Base-by-base conservation (phyloP, 2,888 invertebrate genomes). In the Eupsilia transversa region DNA sequence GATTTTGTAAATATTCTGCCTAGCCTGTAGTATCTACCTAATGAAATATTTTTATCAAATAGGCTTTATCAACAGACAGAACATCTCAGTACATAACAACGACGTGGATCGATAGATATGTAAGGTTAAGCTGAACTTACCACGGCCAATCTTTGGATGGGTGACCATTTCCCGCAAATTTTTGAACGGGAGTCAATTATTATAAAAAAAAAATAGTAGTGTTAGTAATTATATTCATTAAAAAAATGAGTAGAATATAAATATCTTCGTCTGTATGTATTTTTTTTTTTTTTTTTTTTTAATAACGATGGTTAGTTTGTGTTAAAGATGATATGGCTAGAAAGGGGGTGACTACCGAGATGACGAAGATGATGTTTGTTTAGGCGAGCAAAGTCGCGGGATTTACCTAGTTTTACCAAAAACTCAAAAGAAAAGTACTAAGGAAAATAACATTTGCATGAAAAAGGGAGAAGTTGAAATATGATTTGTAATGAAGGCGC, bases 41-140 rank as follows among this genome's bases (percentile, higher is more conserved):
- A 17, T 7, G 20, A 23, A 12, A 20, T 33, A 33, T 72, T 35
- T 54, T 10, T 17, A 30, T 3, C 2, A 2, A 2, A 33, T n/a
- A 49, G 20, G 0, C 41, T 23, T 41, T 5, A 23, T 27, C n/a
- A 57, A n/a, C 46, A 12, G 0, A 57, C 41, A 41, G 7, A 43
- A 43, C 23, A 43, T 0, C 7, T 35, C 38, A 17, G 14, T 38
- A 5, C 7, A 17, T 30, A 43, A 33, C 9, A 33, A 61, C 2
- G 54, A 46, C 23, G 76, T 60, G 12, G 54, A 41, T 77, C 77
- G 67, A 76, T 76, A 68, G 2, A 38, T 12, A 33, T 17, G 14
- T 41, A 14, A 17, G 5, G 17, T 49, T 56, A 57, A 49, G 56
- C 41, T 52, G 10, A 33, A 12, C 9, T 52, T 60, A 17, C 1